These are phyloP conservation scores for Phoenoteleia sp. DNA, from an alignment of 2,888 invertebrate species.

Conservation along the genomic window DNA sequence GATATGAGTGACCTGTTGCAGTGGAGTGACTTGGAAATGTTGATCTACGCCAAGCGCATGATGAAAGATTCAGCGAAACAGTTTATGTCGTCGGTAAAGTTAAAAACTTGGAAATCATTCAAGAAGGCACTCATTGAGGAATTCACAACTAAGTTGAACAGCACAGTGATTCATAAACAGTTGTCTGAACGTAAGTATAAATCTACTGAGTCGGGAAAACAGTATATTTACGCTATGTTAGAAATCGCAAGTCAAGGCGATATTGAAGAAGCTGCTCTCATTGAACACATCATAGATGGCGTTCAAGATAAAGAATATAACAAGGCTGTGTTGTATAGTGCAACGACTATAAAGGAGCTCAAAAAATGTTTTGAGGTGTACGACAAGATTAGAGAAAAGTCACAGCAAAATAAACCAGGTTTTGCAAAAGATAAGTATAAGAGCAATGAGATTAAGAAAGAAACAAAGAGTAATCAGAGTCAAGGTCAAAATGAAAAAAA, in stretches of 20 bases:
- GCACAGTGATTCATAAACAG: constrained; percentile 63
- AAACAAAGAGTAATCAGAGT: background rate
- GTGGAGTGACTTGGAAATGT: constrained; percentile 66
- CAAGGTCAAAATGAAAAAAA: background rate
- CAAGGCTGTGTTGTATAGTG: constrained; percentile 62
- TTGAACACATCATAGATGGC: constrained; percentile 74
- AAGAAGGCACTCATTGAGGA: constrained; percentile 54
- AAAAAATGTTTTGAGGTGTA: constrained; percentile 64
- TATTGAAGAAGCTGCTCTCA: constrained; percentile 68
- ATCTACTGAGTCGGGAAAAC: constrained; percentile 44
- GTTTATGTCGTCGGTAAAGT: constrained; percentile 51
- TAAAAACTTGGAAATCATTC: constrained; percentile 58
- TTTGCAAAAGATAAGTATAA: background rate
- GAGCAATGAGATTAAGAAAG: background rate
- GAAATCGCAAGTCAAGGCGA: constrained; percentile 69
- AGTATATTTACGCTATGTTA: constrained; percentile 73
- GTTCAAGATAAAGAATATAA: constrained; percentile 64
- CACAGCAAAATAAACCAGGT: background rate
- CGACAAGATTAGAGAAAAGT: constrained; percentile 45
- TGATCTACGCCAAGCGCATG: constrained; percentile 67
- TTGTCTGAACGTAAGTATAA: constrained; percentile 52
- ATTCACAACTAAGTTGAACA: constrained; percentile 66
- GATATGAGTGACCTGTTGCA: constrained; percentile 57
- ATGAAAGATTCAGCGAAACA: constrained; percentile 67
- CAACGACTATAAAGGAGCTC: constrained; percentile 47